Evolutionary conservation across 2,113 vertebrate genomes (phyloP), one percentile per base, ranked within the genome.

Genomic region (Diphyllodes magnificus): DNA sequence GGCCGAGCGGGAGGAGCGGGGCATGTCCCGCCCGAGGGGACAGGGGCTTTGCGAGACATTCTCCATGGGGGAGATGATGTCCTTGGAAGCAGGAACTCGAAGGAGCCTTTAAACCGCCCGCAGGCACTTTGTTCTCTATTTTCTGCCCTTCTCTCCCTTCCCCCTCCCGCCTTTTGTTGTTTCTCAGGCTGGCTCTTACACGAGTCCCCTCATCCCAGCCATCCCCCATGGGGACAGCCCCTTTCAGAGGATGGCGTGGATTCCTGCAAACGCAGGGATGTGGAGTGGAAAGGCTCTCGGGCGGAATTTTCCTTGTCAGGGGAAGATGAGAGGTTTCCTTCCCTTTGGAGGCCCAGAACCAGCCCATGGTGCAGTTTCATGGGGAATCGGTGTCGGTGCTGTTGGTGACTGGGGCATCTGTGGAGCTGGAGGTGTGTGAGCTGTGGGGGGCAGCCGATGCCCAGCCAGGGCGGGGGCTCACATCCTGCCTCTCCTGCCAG

Each of bases 81-180:
- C 85, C 82, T 95, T 90, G 87, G 75, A 72, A 59, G 59, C n/a
- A 59, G 22, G 66, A 71, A 19, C 84, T 82, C 9, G 8, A 44
- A 64, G 91, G 65, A 60, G 71, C 47, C n/a, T 89, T 94, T 68
- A 82, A 78, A 82, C 35, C 5, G 2, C 66, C 78, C 18, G 3
- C 4, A 15, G 86, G 82, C 71, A 21, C 66, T 90, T 91, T 45
- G 44, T 89, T 91, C 65, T 95, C 23, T 31, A 1, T 76, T 91
- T 82, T 79, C 83, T 64, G 63, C 70, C 75, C 47, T 91, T 51
- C 40, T 63, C 28, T 93, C 81, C 88, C 70, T 95, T 89, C 82
- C 93, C 82, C 73, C 86, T 88, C 69, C 21, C 0, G 49, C 89
- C 76, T 84, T 94, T 89, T 95, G 81, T 96, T 51, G 14, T 91